Conservation (phyloP, 2,797 vertebrate genomes). For the Epinephelus malabaricus region DNA sequence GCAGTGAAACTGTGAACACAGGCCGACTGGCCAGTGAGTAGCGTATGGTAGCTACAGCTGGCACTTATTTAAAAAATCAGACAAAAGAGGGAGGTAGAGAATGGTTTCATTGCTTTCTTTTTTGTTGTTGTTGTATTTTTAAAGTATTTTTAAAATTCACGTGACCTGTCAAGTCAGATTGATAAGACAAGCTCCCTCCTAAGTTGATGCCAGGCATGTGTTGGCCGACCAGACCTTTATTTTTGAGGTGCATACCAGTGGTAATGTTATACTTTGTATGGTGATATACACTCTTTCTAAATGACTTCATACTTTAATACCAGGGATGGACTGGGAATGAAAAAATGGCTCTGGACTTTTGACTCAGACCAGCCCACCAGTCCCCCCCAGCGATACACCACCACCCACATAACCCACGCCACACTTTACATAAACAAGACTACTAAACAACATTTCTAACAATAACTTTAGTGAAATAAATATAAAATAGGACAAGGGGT, state of each 20-base stretch:
- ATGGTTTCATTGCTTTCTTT: neutral
- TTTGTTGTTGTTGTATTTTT: neutral
- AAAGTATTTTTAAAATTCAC: neutral
- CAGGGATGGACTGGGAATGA: too few species aligned
- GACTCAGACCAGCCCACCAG: too few species aligned
- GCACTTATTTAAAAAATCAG: slow-evolving; percentile 10
- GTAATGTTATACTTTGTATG: neutral
- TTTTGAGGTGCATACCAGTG: neutral
- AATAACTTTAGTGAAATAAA: too few species aligned
- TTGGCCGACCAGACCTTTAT: neutral
- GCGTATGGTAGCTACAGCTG: slow-evolving; percentile 40
- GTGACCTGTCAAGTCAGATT: neutral
- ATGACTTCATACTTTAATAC: too few species aligned
- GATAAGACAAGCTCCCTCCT: neutral
- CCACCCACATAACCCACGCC: too few species aligned
- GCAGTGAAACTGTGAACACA: slow-evolving; percentile 53
- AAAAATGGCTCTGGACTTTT: too few species aligned
- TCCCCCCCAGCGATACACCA: too few species aligned
- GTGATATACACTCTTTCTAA: too few species aligned
- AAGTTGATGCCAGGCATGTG: neutral
- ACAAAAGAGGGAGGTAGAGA: slow-evolving; percentile 17
- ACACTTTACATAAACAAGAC: too few species aligned
- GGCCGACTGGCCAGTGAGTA: slow-evolving; percentile 34
- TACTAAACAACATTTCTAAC: too few species aligned
- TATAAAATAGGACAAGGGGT: too few species aligned